phyloP scores from a whole-genome alignment of 1,140 invertebrate species.

The Drosophila trapezifrons region DNA sequence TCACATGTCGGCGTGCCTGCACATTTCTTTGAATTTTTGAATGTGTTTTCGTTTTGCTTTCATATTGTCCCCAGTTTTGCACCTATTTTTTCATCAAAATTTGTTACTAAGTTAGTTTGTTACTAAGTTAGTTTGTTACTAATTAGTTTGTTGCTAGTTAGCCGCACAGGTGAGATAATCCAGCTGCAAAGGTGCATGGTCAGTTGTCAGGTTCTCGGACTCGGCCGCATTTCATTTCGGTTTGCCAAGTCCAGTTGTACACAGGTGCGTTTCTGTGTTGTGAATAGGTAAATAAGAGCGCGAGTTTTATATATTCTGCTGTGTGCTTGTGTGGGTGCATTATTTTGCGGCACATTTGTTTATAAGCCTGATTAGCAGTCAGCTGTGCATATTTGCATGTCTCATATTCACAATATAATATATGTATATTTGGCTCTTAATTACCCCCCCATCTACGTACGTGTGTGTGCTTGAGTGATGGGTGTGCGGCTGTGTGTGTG shows the following conservation, averaged over 20 bases:
- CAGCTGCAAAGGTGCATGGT: neutral
- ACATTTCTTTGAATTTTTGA: constrained; percentile 50
- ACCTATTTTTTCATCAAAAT: neutral
- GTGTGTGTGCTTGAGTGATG: constrained; percentile 13
- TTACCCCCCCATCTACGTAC: constrained; percentile 8
- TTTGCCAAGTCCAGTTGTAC: constrained; percentile 2
- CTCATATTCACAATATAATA: constrained; percentile 36
- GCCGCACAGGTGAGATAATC: neutral
- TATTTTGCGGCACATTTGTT: constrained; percentile 32
- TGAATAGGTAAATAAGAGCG: constrained; percentile 32
- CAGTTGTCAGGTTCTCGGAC: neutral
- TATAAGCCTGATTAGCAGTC: constrained; percentile 64
- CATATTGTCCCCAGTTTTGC: constrained; percentile 13
- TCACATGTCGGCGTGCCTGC: constrained; percentile 34
- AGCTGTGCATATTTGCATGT: constrained; percentile 71
- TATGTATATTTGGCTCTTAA: constrained; percentile 41
- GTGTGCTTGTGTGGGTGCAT: neutral
- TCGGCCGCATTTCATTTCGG: neutral
- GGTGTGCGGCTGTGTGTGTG: constrained; percentile 2
- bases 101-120: constrained; percentile 11
- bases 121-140: constrained; percentile 1
- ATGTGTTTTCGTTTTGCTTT: constrained; percentile 36
- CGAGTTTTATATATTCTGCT: constrained; percentile 1
- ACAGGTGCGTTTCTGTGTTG: constrained; percentile 38
- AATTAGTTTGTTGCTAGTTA: neutral